phyloP scores from a whole-genome alignment of 2,113 vertebrate species.

The Danionella cerebrum region DNA sequence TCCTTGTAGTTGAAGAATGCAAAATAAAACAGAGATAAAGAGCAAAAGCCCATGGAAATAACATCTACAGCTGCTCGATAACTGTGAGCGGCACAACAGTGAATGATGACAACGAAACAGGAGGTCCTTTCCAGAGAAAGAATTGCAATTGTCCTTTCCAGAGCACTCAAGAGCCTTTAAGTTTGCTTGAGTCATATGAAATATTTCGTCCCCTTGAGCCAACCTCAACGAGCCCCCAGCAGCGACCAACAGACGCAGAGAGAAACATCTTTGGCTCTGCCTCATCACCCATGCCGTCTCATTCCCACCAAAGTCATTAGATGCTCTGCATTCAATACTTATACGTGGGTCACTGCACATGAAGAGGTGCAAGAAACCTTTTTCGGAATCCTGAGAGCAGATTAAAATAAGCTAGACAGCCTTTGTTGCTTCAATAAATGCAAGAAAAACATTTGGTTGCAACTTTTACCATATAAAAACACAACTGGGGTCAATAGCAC shows the following conservation, averaged over 20 bases:
- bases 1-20: too few relatives aligned
- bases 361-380: conserved; percentile 14
- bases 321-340: not conserved
- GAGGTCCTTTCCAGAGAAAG: not conserved
- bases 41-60: not conserved
- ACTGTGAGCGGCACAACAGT: not conserved
- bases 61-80: not conserved
- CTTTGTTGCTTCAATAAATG: not conserved
- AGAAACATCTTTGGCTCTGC: not conserved
- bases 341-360: conserved; percentile 12
- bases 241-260: not conserved
- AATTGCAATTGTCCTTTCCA: conserved; percentile 44
- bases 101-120: conserved; percentile 4
- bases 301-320: conserved; percentile 19
- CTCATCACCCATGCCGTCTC: conserved; percentile 15
- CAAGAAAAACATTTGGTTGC: not conserved
- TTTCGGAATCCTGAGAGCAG: not conserved
- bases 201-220: conserved; percentile 12
- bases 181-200: conserved; percentile 37
- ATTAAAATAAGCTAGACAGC: not conserved
- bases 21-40: too few relatives aligned
- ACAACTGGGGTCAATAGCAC: not conserved
- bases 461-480: conserved; percentile 1
- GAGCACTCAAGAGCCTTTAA: conserved; percentile 11
- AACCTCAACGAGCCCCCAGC: conserved; percentile 16